A percentile compares a stretch with the other conserved stretches of the same genome.
Conservation (phyloP, 2,797 vertebrate genomes). For the Chrosomus eos region DNA sequence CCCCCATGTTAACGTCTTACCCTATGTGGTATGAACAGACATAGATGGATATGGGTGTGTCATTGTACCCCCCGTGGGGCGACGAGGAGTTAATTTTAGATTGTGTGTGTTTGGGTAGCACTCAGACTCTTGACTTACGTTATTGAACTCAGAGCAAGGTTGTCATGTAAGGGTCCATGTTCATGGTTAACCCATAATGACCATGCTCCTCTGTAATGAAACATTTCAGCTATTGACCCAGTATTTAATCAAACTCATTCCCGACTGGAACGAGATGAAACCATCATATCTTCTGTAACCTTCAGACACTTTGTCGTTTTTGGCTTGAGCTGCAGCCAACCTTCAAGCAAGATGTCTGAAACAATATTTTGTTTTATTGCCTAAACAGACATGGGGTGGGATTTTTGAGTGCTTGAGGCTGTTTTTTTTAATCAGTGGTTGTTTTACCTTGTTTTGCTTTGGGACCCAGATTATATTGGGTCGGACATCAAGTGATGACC, state of each 20-base stretch:
- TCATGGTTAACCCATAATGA: constrained; percentile 16
- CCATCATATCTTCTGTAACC: not conserved
- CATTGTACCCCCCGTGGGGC: not conserved
- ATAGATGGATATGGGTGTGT: not conserved
- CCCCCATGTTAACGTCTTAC: constrained; percentile 1
- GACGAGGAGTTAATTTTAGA: constrained; percentile 8
- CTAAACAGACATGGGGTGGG: not conserved
- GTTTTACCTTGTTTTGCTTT: constrained; percentile 12
- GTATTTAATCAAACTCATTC: constrained; percentile 27
- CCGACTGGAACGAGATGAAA: not conserved
- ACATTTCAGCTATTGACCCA: constrained; percentile 32
- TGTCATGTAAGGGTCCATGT: constrained; percentile 35
- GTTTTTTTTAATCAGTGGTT: constrained; percentile 25
- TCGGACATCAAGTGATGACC: not conserved
- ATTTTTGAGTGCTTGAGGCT: constrained; percentile 3
- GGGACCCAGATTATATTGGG: not conserved
- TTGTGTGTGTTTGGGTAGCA: constrained; percentile 35
- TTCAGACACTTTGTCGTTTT: constrained; percentile 24
- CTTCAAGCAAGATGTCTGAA: constrained; percentile 22
- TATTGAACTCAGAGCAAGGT: constrained; percentile 38
- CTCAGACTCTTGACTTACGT: not conserved
- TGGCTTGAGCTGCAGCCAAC: not conserved
- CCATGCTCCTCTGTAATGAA: constrained; percentile 41
- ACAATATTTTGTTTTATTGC: constrained; percentile 18
- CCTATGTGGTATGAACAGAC: not conserved